phyloP scores from a whole-genome alignment of 2,113 vertebrate genomes.

The Gymnogyps californianus region DNA sequence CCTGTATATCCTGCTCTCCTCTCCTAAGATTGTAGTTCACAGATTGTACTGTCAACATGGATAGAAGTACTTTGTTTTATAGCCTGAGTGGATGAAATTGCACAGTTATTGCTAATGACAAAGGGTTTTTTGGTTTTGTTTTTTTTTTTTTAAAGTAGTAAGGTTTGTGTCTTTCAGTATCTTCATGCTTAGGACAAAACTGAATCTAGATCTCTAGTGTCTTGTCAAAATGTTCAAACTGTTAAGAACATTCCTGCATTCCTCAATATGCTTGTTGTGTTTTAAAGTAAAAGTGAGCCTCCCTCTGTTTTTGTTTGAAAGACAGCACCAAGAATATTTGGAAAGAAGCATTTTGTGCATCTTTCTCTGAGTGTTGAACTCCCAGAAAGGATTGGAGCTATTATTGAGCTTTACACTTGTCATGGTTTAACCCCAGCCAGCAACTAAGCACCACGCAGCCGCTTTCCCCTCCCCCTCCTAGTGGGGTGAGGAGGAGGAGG shows the following conservation, averaged over 20 bases:
- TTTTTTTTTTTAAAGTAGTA: not conserved
- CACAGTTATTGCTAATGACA: not conserved
- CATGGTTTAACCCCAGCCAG: no score
- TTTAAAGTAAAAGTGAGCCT: not conserved
- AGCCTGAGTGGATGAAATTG: not conserved
- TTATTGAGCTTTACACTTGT: not conserved
- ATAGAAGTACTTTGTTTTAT: not conserved
- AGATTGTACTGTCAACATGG: not conserved
- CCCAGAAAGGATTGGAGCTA: not conserved
- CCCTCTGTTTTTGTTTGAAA: not conserved
- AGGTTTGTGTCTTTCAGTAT: not conserved
- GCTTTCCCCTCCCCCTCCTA: no score
- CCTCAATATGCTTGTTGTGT: not conserved
- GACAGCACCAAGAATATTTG: not conserved
- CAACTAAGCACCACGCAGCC: no score
- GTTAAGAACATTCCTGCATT: not conserved
- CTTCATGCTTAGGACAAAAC: not conserved
- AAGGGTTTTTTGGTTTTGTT: not conserved
- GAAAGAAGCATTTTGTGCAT: not conserved
- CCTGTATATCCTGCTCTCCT: not conserved
- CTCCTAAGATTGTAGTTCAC: not conserved
- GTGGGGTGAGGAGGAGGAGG: no score
- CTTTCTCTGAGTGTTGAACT: not conserved
- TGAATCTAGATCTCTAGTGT: not conserved
- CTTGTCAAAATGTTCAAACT: not conserved